A percentile compares a stretch with the other conserved stretches of the same genome.
Conservation (phyloP, 2,888 invertebrate genomes). For the Thymelicus sylvestris region DNA sequence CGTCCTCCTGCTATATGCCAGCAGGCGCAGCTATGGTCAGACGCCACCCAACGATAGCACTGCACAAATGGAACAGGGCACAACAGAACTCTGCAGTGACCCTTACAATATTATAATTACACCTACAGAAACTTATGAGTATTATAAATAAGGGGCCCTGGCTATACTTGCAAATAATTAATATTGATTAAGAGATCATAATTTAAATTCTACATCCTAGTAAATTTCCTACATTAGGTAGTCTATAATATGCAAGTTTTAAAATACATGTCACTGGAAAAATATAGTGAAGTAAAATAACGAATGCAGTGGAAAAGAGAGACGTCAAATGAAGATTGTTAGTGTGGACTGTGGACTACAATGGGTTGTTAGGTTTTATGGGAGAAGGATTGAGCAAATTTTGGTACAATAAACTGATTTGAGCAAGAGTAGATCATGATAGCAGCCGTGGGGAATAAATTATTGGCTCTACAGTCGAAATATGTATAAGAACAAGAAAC, state of each 20-base stretch:
- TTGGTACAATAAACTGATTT: slow-evolving; percentile 76
- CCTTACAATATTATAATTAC: slow-evolving; percentile 56
- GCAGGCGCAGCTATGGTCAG: background rate
- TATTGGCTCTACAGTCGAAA: slow-evolving; percentile 53
- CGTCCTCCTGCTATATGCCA: background rate
- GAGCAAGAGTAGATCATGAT: slow-evolving; percentile 78
- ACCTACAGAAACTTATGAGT: slow-evolving; percentile 82
- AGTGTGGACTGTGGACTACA: slow-evolving; percentile 28
- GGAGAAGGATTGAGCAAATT: slow-evolving; percentile 79
- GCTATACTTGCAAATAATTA: slow-evolving; percentile 80
- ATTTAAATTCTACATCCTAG: slow-evolving; percentile 79
- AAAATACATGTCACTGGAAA: slow-evolving; percentile 76
- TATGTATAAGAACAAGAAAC: slow-evolving; percentile 54
- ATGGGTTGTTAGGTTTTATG: slow-evolving; percentile 40
- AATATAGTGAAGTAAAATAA: slow-evolving; percentile 59
- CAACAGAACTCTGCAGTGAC: slow-evolving; percentile 52
- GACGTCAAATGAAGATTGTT: slow-evolving; percentile 39
- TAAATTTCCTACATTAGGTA: slow-evolving; percentile 71
- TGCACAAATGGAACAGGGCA: slow-evolving; percentile 56
- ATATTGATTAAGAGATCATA: slow-evolving; percentile 85
- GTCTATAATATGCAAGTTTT: slow-evolving; percentile 75
- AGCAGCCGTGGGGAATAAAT: slow-evolving; percentile 69
- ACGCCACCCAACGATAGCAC: slow-evolving; percentile 18
- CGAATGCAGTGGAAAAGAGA: slow-evolving; percentile 52
- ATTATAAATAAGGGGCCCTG: slow-evolving; percentile 80